These are phyloP conservation scores for Miniopterus natalensis DNA, from an alignment of 2,113 vertebrate species.

Conservation along the genomic window DNA sequence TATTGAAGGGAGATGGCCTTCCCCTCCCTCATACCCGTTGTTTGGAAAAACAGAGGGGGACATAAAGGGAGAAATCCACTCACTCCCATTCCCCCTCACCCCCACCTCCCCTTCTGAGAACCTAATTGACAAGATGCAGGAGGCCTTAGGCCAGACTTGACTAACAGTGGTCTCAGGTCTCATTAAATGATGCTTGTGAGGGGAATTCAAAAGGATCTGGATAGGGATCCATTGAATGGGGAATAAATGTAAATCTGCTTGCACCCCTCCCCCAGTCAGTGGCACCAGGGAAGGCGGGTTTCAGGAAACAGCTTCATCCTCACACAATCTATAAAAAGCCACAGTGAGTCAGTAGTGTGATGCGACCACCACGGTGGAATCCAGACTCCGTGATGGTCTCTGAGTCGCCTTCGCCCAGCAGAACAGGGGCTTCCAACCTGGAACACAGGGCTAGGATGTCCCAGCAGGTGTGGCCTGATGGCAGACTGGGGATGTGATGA, in stretches of 20 bases:
- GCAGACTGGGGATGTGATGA: neutral
- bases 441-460: neutral
- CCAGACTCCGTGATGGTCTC: neutral
- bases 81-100: rapidly evolving
- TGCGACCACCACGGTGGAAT: neutral
- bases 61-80: neutral
- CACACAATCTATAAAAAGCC: neutral
- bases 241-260: neutral
- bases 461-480: neutral
- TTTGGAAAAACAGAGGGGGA: neutral
- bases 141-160: neutral
- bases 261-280: neutral
- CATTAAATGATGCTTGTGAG: neutral
- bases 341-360: neutral
- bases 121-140: neutral
- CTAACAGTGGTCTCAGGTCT: neutral
- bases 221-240: too few relatives aligned
- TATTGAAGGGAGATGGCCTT: neutral
- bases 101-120: neutral
- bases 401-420: neutral
- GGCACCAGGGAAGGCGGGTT: neutral
- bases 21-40: neutral
- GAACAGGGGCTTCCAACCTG: too few relatives aligned
- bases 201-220: neutral
- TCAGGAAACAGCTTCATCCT: neutral